Evolutionary conservation across 2,797 vertebrate genomes (phyloP), one percentile per base, ranked within the genome.

Genomic region (Poecilia velifera): DNA sequence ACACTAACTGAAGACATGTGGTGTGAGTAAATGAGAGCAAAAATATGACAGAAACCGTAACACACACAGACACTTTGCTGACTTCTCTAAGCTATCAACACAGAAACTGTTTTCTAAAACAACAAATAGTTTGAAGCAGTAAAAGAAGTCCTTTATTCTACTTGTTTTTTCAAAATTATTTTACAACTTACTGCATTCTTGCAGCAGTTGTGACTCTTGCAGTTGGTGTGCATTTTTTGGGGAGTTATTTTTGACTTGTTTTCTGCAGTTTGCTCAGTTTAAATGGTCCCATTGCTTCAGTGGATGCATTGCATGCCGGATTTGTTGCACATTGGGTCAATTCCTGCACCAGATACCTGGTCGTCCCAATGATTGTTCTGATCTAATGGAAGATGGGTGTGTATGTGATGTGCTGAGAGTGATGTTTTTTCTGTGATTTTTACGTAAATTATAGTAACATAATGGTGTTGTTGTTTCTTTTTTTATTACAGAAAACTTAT

Each of bases 241-340:
- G 68, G 83, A 88, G 83, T 91, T 80, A 87, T 82, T 78, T 74
- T 72, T 53, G 77, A 70, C 78, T 78, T 73, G 18, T 31, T 62
- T 34, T 1, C 55, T 31, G 25, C 59, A 28, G 31, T 57, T 53
- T 85, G 77, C 64, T 57, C 25, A 49, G 51, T 87, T 88, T 90
- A 76, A 93, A 86, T 75, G 28, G 45, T 85, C 86, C 81, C 90
- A 91, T 51, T 89, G 85, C 84, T 89, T 90, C 91, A 92, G 91
- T 88, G 78, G 90, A 89, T 41, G 86, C 90, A 88, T 92, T 93
- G 92, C 76, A 77, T 80, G 79, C 86, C 82, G 87, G 90, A 93
- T 90, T 84, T 82, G 87, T 88, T 55, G 83, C 82, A 80, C 85
- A 82, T 83, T 88, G 88, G 90, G 85, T 89, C 84, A 89, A 79